Base-by-base conservation (phyloP, 2,888 invertebrate species). In the Parnassius smintheus region DNA sequence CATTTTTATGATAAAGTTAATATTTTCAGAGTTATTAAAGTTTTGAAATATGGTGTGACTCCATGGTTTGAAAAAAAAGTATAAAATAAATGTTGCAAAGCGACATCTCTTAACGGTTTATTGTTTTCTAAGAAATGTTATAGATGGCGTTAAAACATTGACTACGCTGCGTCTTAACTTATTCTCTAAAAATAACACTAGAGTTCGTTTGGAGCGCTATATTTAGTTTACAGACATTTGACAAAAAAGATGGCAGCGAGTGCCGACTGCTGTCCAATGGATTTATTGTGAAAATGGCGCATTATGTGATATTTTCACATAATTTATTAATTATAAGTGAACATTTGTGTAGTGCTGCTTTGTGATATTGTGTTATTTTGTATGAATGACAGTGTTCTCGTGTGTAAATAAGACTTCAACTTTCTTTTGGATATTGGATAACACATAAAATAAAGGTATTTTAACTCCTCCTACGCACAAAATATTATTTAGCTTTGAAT, bases 241-340 rank as follows among this genome's bases (percentile, higher is more conserved):
- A 91, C 90, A 91, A 90, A 91, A 91, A 91, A 91, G 91, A 91
- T 91, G 91, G 91, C 91, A 91, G 90, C 90, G 90, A 85, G 79
- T 81, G 91, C 86, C 85, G 90, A 86, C 86, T 85, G 87, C 88
- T 85, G 91, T 88, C 83, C 85, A 82, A 87, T 85, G 88, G 82
- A 77, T 85, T 85, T 88, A 85, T 83, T 88, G 88, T 85, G 81
- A 91, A 89, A 91, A 91, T 91, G 91, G 86, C 88, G 90, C 85
- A 88, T 85, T 86, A 86, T 87, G 90, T 90, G 90, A 90, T 88
- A 87, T 84, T 85, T 88, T 86, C 89, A 88, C 88, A 79, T 80
- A 82, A 83, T 85, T 82, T 82, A 83, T 81, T 84, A 82, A 85
- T 82, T 85, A 75, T 81, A 86, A 84, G 91, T 91, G 90, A 86